Evolutionary conservation across 2,888 invertebrate species (phyloP), one percentile per base, ranked within the genome.

Genomic region (Melipona bicolor): DNA sequence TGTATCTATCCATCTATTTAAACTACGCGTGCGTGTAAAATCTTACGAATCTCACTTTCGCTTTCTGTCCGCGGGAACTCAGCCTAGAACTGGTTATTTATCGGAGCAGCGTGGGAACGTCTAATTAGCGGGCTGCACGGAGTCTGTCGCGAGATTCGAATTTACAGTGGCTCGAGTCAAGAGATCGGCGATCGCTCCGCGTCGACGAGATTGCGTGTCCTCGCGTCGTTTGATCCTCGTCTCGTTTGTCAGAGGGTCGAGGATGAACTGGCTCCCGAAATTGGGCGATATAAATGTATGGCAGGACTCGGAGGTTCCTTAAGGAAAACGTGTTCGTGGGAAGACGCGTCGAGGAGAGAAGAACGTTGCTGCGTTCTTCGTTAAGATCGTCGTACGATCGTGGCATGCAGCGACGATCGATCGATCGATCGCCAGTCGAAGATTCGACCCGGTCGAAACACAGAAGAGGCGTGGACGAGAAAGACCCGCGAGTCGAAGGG

Each of bases 101-200:
- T 88, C 83, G 87, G 61, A 54, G 65, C 49, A 70, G 73, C 78
- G 72, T 54, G 76, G 64, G 79, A 49, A 75, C 84, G 83, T 77
- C 84, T 89, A 88, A 88, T 88, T 88, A 88, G 88, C 61, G 27
- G 77, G 80, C 62, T 24, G 72, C 68, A 32, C 77, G 59, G 72
- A 50, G 36, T 70, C 81, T 82, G 83, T 86, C 87, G 88, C 52
- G 81, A 90, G 86, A 91, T 91, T 91, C 87, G 87, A 86, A 91
- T 91, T 91, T 91, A 91, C 88, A 89, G 83, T 81, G 83, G 11
- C 61, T 3, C 32, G 54, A 49, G n/a, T 56, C n/a, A 27, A n/a
- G 65, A 50, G 15, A 13, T 70, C 32, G 50, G n/a, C 70, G 79
- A 77, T 80, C 78, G 70, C 19, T 71, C 50, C 59, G 21, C 54